These are phyloP conservation scores for Dasyprocta punctata DNA, from an alignment of 2,113 vertebrate species.

Conservation along the genomic window DNA sequence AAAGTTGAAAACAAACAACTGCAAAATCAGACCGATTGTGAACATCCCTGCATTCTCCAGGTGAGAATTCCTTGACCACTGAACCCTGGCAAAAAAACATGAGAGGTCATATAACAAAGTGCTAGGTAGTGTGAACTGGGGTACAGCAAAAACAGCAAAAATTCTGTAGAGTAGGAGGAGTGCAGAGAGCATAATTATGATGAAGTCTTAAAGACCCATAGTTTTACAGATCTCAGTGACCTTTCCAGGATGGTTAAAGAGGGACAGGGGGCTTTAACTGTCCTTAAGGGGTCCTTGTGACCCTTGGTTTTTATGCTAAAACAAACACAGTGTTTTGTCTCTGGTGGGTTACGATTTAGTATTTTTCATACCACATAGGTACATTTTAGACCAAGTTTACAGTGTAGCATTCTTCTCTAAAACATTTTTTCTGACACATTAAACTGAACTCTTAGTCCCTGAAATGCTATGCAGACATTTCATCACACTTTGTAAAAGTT, in stretches of 20 bases:
- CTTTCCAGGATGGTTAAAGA: background rate
- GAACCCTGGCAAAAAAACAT: background rate
- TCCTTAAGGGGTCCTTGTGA: background rate
- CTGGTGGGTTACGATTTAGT: background rate
- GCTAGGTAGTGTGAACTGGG: background rate
- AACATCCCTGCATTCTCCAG: background rate
- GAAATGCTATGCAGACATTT: background rate
- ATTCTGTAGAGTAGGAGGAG: background rate
- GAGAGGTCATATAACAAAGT: background rate
- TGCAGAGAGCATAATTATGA: background rate
- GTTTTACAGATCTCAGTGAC: background rate
- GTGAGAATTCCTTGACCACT: background rate
- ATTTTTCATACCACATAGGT: too few species aligned
- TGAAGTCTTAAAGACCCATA: background rate
- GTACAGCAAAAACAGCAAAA: background rate
- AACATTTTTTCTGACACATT: background rate
- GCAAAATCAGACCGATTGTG: background rate
- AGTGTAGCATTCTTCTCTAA: background rate
- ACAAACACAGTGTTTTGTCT: background rate
- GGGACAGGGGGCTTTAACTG: background rate
- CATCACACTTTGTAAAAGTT: background rate
- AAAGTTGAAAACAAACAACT: background rate
- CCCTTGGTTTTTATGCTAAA: background rate
- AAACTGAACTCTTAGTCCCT: background rate
- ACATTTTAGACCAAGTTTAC: background rate